These are phyloP conservation scores for Drosophila atroscutellata DNA, from an alignment of 2,888 invertebrate species.

Conservation along the genomic window DNA sequence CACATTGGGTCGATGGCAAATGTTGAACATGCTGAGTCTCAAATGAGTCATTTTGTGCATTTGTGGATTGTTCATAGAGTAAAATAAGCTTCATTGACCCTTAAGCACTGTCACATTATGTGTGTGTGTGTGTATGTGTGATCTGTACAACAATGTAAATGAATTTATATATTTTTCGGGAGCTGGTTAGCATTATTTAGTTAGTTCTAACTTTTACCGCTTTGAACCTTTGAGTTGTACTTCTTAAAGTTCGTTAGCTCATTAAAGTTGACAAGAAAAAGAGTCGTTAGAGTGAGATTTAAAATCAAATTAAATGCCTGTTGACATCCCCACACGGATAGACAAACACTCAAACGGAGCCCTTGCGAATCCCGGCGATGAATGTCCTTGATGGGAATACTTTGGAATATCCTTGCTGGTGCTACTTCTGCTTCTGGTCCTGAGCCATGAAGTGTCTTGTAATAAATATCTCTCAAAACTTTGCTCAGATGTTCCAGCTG, in stretches of 20 bases:
- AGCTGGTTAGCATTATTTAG: neutral
- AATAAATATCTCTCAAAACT: slow-evolving; percentile 77
- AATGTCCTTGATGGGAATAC: slow-evolving; percentile 26
- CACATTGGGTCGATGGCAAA: too few relatives aligned
- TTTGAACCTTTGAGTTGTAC: neutral
- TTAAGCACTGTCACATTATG: neutral
- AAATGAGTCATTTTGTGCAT: neutral
- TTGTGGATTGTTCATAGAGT: neutral
- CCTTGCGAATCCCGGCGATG: slow-evolving; percentile 14
- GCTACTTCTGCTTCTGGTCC: slow-evolving; percentile 9
- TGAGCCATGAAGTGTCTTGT: slow-evolving; percentile 74
- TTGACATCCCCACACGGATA: slow-evolving; percentile 66
- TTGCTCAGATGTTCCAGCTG: slow-evolving; percentile 44
- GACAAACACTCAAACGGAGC: slow-evolving; percentile 17
- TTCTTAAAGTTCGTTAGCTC: slow-evolving; percentile 13
- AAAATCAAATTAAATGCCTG: slow-evolving; percentile 78
- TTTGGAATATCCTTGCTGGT: slow-evolving; percentile 41
- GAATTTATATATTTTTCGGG: neutral
- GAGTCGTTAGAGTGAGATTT: slow-evolving; percentile 47
- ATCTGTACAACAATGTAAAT: neutral
- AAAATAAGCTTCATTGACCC: neutral
- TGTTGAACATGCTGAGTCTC: too few relatives aligned
- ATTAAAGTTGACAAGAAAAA: slow-evolving; percentile 25
- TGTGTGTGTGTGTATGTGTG: neutral
- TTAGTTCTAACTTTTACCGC: neutral